phyloP scores from a whole-genome alignment of 2,888 invertebrate species.

The Tuta absoluta region DNA sequence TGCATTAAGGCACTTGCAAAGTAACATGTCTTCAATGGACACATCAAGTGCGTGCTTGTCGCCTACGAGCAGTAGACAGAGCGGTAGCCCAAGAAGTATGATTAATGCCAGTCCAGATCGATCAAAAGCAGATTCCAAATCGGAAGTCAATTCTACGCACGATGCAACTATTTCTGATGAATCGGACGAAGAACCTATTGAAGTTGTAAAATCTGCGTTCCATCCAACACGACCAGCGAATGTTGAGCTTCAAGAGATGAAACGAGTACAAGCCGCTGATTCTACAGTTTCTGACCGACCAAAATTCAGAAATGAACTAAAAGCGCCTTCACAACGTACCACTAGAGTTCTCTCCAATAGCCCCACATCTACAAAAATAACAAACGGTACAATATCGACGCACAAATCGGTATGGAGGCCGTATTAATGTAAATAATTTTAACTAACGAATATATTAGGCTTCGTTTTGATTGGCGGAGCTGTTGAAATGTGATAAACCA shows the following conservation, averaged over 20 bases:
- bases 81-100: slow-evolving; percentile 76
- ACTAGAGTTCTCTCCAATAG: slow-evolving; percentile 69
- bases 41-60: slow-evolving; percentile 76
- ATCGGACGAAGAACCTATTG: slow-evolving; percentile 87
- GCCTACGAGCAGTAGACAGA: slow-evolving; percentile 80
- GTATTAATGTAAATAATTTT: slow-evolving; percentile 77
- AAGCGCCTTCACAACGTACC: slow-evolving; percentile 81
- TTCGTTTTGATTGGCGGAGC: slow-evolving; percentile 51
- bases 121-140: slow-evolving; percentile 79
- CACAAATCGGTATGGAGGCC: slow-evolving; percentile 89
- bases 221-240: slow-evolving; percentile 84
- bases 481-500: slow-evolving; percentile 77
- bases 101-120: slow-evolving; percentile 71
- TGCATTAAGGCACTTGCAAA: slow-evolving; percentile 73
- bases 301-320: slow-evolving; percentile 77
- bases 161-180: slow-evolving; percentile 83
- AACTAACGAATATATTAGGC: slow-evolving; percentile 44
- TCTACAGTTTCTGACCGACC: slow-evolving; percentile 80
- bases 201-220: slow-evolving; percentile 88
- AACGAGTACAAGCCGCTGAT: slow-evolving; percentile 81
- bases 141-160: slow-evolving; percentile 83
- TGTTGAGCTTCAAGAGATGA: slow-evolving; percentile 78
- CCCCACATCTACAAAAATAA: slow-evolving; percentile 82
- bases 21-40: slow-evolving; percentile 71
- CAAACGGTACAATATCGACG: slow-evolving; percentile 75